Conservation (phyloP, 2,797 vertebrate species). For the Huso huso region DNA sequence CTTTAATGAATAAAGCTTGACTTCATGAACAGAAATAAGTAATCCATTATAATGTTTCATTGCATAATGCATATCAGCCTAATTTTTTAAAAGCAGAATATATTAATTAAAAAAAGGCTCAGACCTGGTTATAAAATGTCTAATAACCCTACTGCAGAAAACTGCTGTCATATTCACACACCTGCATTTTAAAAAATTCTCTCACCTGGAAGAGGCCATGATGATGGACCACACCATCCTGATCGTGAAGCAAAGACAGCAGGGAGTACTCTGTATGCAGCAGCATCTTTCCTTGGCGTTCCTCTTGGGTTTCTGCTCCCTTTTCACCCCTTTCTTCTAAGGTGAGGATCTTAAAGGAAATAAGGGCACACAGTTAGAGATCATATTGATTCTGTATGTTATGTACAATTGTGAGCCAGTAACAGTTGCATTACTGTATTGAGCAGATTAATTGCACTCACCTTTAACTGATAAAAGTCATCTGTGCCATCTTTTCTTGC, state of each 20-base stretch:
- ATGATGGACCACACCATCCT: constrained; percentile 96
- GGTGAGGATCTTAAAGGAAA: constrained; percentile 78
- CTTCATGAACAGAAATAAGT: too few relatives aligned
- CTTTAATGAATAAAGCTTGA: too few relatives aligned
- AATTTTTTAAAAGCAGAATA: too few relatives aligned
- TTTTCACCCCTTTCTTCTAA: constrained; percentile 86
- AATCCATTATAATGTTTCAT: too few relatives aligned
- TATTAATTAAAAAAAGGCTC: too few relatives aligned
- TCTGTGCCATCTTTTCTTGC: constrained; percentile 97
- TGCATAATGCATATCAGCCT: too few relatives aligned
- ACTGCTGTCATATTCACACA: background rate
- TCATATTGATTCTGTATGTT: constrained; percentile 20
- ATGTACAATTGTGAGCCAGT: constrained; percentile 10
- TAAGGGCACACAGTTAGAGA: constrained; percentile 24
- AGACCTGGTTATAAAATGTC: background rate
- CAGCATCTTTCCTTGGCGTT: constrained; percentile 97
- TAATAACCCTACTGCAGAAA: background rate
- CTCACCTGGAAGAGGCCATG: constrained; percentile 96
- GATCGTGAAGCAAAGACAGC: constrained; percentile 91
- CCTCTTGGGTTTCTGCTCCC: constrained; percentile 88
- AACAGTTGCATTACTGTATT: background rate
- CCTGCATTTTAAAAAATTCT: background rate
- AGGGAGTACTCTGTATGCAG: constrained; percentile 96
- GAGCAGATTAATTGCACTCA: constrained; percentile 44
- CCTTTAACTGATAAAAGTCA: constrained; percentile 98